These are phyloP conservation scores for Calephelis perditalis DNA, from an alignment of 2,888 invertebrate species.

Conservation along the genomic window DNA sequence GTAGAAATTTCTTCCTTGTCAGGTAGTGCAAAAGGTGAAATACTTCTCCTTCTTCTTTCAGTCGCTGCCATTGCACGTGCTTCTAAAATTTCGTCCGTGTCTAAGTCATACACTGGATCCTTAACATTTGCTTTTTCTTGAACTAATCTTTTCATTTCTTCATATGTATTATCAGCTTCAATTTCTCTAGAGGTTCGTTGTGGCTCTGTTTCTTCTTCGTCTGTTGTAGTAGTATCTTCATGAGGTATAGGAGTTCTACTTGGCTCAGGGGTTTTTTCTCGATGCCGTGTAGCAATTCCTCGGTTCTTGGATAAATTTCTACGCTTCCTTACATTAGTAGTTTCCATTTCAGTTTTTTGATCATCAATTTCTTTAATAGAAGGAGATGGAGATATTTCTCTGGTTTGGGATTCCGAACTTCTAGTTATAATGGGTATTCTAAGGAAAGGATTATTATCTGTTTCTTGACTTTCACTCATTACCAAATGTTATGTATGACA, in stretches of 20 bases:
- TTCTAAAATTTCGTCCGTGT: constrained; percentile 66
- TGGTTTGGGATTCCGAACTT: constrained; percentile 56
- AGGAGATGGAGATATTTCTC: constrained; percentile 44
- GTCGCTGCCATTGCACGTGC: constrained; percentile 59
- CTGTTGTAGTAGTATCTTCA: constrained; percentile 81
- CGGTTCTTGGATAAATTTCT: constrained; percentile 79
- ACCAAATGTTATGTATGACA: constrained; percentile 31
- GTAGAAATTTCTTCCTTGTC: constrained; percentile 52
- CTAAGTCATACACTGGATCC: constrained; percentile 68
- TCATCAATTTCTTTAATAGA: constrained; percentile 39
- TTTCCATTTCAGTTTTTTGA: constrained; percentile 58
- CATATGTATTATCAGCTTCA: constrained; percentile 69
- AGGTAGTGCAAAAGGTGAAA: constrained; percentile 70
- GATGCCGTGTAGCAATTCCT: constrained; percentile 62
- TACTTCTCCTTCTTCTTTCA: constrained; percentile 69
- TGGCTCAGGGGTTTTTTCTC: constrained; percentile 73
- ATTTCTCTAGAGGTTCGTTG: constrained; percentile 57
- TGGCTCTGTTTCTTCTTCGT: constrained; percentile 62
- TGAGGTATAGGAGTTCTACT: constrained; percentile 65
- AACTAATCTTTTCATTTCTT: constrained; percentile 69
- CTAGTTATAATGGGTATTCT: constrained; percentile 52
- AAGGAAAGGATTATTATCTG: constrained; percentile 38
- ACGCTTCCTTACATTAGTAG: constrained; percentile 78
- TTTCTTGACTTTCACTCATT: constrained; percentile 52
- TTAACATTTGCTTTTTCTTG: constrained; percentile 56